Evolutionary conservation across 2,113 vertebrate genomes (phyloP).

Genomic region (Eclectus roratus): DNA sequence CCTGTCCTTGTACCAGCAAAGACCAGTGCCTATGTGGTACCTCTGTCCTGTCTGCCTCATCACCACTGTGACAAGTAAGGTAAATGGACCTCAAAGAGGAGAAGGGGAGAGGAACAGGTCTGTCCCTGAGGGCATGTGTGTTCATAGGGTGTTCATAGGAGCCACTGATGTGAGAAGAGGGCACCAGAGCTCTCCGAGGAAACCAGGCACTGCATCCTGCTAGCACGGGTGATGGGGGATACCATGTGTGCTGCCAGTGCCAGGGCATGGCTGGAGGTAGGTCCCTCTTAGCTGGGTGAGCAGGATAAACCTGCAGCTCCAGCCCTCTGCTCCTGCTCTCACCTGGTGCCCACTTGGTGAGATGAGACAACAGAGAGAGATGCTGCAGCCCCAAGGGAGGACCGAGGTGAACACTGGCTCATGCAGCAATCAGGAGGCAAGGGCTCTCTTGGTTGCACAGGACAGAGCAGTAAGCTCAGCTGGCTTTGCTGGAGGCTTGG

Average conservation of each 20-base stretch:
- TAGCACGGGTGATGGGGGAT: fast-evolving
- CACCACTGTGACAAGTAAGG: not conserved
- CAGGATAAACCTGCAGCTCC: not conserved
- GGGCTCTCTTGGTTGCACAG: not conserved
- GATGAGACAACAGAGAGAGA: not conserved
- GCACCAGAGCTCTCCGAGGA: not conserved
- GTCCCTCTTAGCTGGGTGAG: not conserved
- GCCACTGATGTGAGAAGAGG: not conserved
- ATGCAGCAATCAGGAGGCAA: not conserved
- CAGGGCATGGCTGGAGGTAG: not conserved
- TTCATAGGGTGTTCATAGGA: not conserved
- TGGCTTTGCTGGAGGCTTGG: not conserved
- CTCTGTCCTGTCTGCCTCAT: not conserved
- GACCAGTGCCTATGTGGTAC: not conserved
- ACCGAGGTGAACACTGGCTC: fast-evolving
- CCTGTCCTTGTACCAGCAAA: not conserved
- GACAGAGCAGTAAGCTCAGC: not conserved
- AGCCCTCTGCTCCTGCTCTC: not conserved
- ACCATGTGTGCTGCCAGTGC: not conserved
- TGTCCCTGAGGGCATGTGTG: not conserved
- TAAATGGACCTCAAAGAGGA: not conserved
- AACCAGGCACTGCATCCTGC: not conserved
- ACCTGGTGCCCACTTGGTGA: fast-evolving
- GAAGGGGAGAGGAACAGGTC: not conserved
- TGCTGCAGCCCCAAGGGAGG: not conserved